Evolutionary conservation across 2,888 invertebrate species (phyloP), one percentile per base, ranked within the genome.

Genomic region (Eueremaeus valkanovi): DNA sequence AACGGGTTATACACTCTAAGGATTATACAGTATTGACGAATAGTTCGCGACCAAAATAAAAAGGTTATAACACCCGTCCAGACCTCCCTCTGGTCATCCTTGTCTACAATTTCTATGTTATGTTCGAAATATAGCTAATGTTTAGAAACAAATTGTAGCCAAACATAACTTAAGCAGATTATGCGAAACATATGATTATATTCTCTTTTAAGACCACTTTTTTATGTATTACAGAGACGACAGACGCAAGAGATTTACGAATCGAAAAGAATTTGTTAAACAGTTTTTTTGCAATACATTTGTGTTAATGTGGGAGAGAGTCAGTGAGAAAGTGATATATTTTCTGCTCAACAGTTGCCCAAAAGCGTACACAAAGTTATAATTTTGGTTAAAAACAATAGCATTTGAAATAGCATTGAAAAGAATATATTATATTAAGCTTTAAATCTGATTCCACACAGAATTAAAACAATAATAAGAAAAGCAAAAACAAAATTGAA

Each of bases 111-210:
- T n/a, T n/a, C n/a, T n/a, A n/a, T n/a, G n/a, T n/a, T n/a, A n/a
- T n/a, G n/a, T n/a, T n/a, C n/a, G 21, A 49, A 49, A 49, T 58
- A 58, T 27, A 21, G 27, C n/a, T 27, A 18, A 5, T n/a, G 3
- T 11, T 49, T 49, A 49, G 13, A 31, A 66, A 66, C 24, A 66
- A 66, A n/a, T 36, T 36, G 36, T 66, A n/a, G 36, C 33, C 63
- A 18, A 36, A 66, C 63, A 66, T 66, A 70, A 70, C 40, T 45
- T 70, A 70, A 70, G 70, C 70, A 27, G 70, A 70, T 70, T 70
- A 70, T 55, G 42, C 70, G 18, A 18, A 66, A 66, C 63, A 70
- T 70, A 45, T 70, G 70, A 70, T 70, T 70, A 42, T n/a, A n/a
- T 45, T 42, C n/a, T 40, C 63, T 45, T 11, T 45, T 33, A 66